Percentiles rank a stretch among this genome's conserved stretches.
These are phyloP conservation scores for Stylophora pistillata DNA, from an alignment of 64 coral and sea anemone species.

Conservation along the genomic window DNA sequence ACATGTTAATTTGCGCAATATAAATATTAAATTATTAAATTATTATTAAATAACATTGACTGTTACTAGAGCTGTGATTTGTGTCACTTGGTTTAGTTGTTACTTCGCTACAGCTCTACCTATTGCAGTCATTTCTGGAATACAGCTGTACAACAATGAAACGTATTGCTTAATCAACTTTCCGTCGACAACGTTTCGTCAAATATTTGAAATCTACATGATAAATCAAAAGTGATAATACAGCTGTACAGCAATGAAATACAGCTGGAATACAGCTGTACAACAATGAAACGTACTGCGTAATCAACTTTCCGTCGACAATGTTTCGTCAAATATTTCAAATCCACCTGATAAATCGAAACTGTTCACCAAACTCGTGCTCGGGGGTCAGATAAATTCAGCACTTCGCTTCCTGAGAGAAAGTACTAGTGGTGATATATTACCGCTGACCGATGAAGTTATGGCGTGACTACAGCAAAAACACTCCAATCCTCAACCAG, in stretches of 20 bases:
- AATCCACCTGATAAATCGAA: slow-evolving; percentile 52
- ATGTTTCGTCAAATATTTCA: slow-evolving; percentile 47
- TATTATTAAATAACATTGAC: too few species aligned
- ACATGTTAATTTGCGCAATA: too few species aligned
- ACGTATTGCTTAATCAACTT: slow-evolving; percentile 1
- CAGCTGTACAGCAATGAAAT: too few species aligned
- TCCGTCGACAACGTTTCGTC: slow-evolving; percentile 43
- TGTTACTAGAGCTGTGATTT: slow-evolving; percentile 60
- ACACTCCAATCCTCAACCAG: slow-evolving; percentile 58
- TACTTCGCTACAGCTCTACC: slow-evolving; percentile 57
- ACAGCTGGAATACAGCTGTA: not conserved
- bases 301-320: slow-evolving; percentile 17
- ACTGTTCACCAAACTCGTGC: too few species aligned
- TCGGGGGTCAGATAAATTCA: slow-evolving; percentile 59
- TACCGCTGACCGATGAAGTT: too few species aligned
- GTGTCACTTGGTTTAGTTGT: slow-evolving; percentile 49
- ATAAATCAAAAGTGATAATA: slow-evolving; percentile 61
- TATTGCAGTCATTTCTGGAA: slow-evolving; percentile 3
- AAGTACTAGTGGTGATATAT: slow-evolving; percentile 57
- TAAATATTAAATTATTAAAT: too few species aligned
- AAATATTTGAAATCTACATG: slow-evolving; percentile 40
- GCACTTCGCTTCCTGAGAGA: slow-evolving; percentile 58
- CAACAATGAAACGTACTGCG: slow-evolving; percentile 1
- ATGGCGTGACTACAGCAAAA: slow-evolving; percentile 55
- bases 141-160: not conserved